Evolutionary conservation across 2,888 invertebrate genomes (phyloP).

Genomic region (Ferrisia virgata): DNA sequence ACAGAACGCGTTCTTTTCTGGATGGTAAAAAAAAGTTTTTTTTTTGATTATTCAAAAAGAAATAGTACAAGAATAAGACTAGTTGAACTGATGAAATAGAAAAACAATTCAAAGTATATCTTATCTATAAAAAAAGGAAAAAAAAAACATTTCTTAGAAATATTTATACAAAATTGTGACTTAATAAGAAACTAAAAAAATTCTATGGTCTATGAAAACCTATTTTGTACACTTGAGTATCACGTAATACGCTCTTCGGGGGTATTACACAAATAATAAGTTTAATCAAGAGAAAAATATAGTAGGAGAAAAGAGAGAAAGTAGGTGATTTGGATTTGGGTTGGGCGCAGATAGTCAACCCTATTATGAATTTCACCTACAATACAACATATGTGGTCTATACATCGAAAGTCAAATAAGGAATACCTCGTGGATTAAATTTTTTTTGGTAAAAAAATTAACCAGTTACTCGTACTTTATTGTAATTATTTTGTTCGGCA

Average conservation of each 20-base stretch:
- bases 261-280: not conserved
- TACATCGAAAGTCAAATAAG: conserved; percentile 14
- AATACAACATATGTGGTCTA: not conserved
- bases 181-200: not conserved
- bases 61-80: not conserved
- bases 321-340: too few species aligned
- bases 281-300: not conserved
- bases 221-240: conserved; percentile 1
- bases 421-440: not conserved
- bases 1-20: conserved; percentile 6
- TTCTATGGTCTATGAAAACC: conserved; percentile 16
- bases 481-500: conserved; percentile 30
- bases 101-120: too few species aligned
- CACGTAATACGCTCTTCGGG: not conserved
- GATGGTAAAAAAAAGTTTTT: not conserved
- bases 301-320: not conserved
- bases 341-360: too few species aligned
- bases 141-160: conserved; percentile 11
- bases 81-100: not conserved
- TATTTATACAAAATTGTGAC: not conserved
- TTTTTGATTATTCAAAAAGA: not conserved
- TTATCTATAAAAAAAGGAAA: too few species aligned
- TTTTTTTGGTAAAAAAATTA: not conserved
- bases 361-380: too few species aligned
- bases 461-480: not conserved